phyloP scores from a whole-genome alignment of 2,888 invertebrate genomes.

The Pterostichus niger region DNA sequence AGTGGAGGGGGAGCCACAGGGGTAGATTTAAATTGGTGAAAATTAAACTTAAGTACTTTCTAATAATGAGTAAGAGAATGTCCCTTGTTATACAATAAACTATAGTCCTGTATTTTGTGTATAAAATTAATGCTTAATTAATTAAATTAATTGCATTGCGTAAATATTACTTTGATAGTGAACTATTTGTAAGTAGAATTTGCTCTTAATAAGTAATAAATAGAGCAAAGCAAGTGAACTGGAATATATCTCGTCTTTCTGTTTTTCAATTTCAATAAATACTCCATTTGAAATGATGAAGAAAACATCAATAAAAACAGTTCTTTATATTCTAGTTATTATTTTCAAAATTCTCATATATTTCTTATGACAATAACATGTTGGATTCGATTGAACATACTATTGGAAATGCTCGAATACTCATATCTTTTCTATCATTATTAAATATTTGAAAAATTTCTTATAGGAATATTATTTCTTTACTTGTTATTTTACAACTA shows the following conservation, averaged over 20 bases:
- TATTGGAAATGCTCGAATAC: constrained; percentile 31
- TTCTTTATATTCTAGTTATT: constrained; percentile 17
- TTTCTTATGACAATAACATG: constrained; percentile 29
- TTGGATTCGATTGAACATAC: constrained; percentile 1
- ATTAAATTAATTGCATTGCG: too few relatives aligned
- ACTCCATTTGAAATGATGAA: background rate
- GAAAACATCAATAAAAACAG: constrained; percentile 19
- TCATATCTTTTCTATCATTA: constrained; percentile 7
- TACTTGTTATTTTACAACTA: background rate
- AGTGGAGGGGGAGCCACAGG: too few relatives aligned
- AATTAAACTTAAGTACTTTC: too few relatives aligned
- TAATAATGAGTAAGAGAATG: too few relatives aligned
- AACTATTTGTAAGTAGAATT: too few relatives aligned
- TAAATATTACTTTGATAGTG: too few relatives aligned
- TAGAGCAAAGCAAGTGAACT: too few relatives aligned
- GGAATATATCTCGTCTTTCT: background rate
- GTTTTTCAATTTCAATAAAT: background rate
- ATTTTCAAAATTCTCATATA: constrained; percentile 24
- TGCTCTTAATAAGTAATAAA: too few relatives aligned
- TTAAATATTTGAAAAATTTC: constrained; percentile 11
- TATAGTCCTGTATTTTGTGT: too few relatives aligned
- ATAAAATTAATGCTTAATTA: too few relatives aligned
- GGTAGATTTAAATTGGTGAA: too few relatives aligned
- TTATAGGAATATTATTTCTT: constrained; percentile 18
- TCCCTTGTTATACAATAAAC: too few relatives aligned